Base-by-base conservation (phyloP, 2,797 vertebrate species). In the Amniataba percoides region DNA sequence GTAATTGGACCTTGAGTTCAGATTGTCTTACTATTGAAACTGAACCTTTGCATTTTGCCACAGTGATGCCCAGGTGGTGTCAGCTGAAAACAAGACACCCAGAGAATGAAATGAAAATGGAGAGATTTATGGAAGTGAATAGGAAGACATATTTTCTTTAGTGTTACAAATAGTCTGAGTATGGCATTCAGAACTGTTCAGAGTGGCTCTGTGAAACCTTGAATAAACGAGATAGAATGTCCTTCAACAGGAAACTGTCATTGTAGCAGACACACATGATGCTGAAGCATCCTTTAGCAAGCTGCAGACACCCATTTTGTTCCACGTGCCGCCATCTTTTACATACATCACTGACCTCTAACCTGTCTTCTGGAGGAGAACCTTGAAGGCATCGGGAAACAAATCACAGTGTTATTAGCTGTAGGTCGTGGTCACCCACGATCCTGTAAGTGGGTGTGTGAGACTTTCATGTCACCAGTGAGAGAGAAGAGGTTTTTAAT, bases 331-430 rank as follows among this genome's bases (percentile, higher is more conserved):
- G 43, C 40, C 5, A 5, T 40, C 21, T 34, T 49, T 2, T 4
- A 16, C 11, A 7, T 36, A 51, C 8, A 0, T 12, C 1, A 0
- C 48, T 36, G 69, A 56, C 57, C 74, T 53, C 23, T 66, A 67
- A 79, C 36, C 82, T 23, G 66, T 34, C 57, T 57, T 67, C 46
- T 4, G n/a, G 7, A 49, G 46, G 39, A 15, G 61, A 69, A 40
- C 40, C 40, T 74, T 55, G 27, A 63, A 51, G 18, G 12, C 49
- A 75, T 77, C 42, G 8, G 18, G 25, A 77, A 77, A 70, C 45
- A 75, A 72, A 87, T 77, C 21, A n/a, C 13, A 58, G 65, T 73
- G 70, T 86, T 81, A 78, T 84, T 55, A 74, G 52, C 73, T 71
- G 49, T 31, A 43, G 53, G 70, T 62, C 15, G 4, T 8, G 19